A percentile compares a stretch with the other conserved stretches of the same genome.
phyloP scores from a whole-genome alignment of 2,888 invertebrate species.

The Chironomus tentans region DNA sequence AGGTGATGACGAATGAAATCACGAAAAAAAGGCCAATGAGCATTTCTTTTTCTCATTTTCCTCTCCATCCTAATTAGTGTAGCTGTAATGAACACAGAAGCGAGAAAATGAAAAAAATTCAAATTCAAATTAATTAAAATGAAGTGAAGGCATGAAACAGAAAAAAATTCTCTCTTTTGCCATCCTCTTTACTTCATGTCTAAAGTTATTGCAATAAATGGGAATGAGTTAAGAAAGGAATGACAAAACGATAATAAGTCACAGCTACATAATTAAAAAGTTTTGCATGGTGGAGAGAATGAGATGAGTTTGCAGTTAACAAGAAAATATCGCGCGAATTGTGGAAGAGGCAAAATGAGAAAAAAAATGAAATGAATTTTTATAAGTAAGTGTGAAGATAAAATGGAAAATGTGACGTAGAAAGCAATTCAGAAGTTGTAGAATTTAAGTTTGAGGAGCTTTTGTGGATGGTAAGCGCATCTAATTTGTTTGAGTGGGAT shows the following conservation, averaged over 20 bases:
- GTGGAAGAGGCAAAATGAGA: too few relatives aligned
- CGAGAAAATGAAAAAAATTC: background rate
- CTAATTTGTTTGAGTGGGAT: too few relatives aligned
- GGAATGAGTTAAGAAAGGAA: background rate
- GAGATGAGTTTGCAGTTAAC: too few relatives aligned
- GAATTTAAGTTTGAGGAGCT: too few relatives aligned
- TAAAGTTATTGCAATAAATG: background rate
- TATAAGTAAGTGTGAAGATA: too few relatives aligned
- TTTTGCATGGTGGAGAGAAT: slow-evolving; percentile 5
- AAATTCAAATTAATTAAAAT: slow-evolving; percentile 24
- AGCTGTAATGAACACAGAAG: slow-evolving; percentile 5
- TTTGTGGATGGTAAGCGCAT: too few relatives aligned
- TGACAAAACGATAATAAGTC: slow-evolving; percentile 25
- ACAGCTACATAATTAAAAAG: slow-evolving; percentile 25
- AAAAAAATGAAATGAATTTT: too few relatives aligned
- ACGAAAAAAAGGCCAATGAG: slow-evolving; percentile 8
- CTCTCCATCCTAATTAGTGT: background rate
- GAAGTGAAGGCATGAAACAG: slow-evolving; percentile 5
- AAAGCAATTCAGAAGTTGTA: too few relatives aligned
- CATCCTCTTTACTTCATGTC: background rate
- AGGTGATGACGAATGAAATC: slow-evolving; percentile 1
- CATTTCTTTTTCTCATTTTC: slow-evolving; percentile 2
- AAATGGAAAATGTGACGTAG: too few relatives aligned
- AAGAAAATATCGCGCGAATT: too few relatives aligned
- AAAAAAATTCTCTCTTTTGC: slow-evolving; percentile 1